These are phyloP conservation scores for Stichopus chloronotus DNA, from an alignment of 35 echinoderm and acorn worm genomes.

Conservation along the genomic window DNA sequence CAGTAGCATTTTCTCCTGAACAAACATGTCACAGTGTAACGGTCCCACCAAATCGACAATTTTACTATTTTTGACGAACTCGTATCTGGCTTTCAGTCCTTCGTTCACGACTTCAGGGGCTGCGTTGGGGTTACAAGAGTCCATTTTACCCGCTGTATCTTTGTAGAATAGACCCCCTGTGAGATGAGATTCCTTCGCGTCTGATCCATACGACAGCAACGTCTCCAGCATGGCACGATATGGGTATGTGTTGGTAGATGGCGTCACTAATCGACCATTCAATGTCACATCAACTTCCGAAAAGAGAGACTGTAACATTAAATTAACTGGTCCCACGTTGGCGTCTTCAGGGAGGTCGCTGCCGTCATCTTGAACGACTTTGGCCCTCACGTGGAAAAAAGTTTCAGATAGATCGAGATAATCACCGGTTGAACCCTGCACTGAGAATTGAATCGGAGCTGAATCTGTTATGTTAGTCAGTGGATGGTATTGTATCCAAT, in stretches of 20 bases:
- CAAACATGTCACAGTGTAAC: conserved; percentile 39
- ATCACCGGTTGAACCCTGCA: conserved; percentile 10
- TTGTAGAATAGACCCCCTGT: conserved; percentile 42
- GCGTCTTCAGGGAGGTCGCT: background rate
- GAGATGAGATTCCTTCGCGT: conserved; percentile 44
- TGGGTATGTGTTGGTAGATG: conserved; percentile 64
- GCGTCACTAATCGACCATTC: conserved; percentile 61
- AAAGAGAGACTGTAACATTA: conserved; percentile 63
- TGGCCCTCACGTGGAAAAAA: background rate
- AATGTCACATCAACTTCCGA: conserved; percentile 56
- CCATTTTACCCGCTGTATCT: conserved; percentile 60
- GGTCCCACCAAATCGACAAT: conserved; percentile 11
- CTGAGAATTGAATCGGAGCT: background rate
- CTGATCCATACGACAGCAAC: conserved; percentile 45
- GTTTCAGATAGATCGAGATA: conserved; percentile 17
- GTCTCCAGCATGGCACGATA: conserved; percentile 67
- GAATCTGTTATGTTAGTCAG: conserved; percentile 7
- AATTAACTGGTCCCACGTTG: background rate
- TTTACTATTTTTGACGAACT: conserved; percentile 41
- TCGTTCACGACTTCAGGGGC: conserved; percentile 30
- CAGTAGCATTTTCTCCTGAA: conserved; percentile 60
- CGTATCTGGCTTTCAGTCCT: conserved; percentile 54
- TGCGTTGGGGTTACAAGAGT: conserved; percentile 23
- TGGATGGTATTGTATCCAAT: conserved; percentile 39
- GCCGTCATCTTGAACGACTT: background rate